These are phyloP conservation scores for Metopolophium dirhodum DNA, from an alignment of 1,140 invertebrate genomes.

Conservation along the genomic window DNA sequence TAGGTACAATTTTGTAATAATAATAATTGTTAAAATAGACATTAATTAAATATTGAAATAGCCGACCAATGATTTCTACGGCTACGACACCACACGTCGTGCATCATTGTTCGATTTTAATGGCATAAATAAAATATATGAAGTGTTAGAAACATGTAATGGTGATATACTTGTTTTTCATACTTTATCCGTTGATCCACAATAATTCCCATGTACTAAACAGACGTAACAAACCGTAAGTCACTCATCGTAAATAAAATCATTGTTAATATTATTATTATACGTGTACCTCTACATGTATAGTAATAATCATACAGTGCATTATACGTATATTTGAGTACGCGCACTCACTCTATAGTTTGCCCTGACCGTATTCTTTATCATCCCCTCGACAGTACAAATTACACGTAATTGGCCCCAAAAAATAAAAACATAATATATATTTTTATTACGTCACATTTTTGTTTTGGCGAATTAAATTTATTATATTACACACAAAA, in stretches of 20 bases:
- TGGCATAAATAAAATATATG: background rate
- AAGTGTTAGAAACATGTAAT: background rate
- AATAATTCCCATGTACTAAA: background rate
- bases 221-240: background rate
- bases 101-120: too few relatives aligned
- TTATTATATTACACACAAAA: background rate
- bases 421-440: background rate
- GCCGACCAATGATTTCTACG: too few relatives aligned
- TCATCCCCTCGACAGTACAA: background rate
- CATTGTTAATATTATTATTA: background rate
- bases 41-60: too few relatives aligned
- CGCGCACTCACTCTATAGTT: background rate
- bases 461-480: background rate
- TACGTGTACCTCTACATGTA: background rate
- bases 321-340: background rate
- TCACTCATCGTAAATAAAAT: background rate
- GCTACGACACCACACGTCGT: too few relatives aligned
- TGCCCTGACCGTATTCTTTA: background rate
- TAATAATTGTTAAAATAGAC: too few relatives aligned
- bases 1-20: too few relatives aligned
- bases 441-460: background rate
- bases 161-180: background rate
- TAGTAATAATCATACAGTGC: background rate
- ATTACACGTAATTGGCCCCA: background rate
- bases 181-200: background rate